phyloP scores from a whole-genome alignment of 1,140 invertebrate genomes.

The Drosophila simulans region DNA sequence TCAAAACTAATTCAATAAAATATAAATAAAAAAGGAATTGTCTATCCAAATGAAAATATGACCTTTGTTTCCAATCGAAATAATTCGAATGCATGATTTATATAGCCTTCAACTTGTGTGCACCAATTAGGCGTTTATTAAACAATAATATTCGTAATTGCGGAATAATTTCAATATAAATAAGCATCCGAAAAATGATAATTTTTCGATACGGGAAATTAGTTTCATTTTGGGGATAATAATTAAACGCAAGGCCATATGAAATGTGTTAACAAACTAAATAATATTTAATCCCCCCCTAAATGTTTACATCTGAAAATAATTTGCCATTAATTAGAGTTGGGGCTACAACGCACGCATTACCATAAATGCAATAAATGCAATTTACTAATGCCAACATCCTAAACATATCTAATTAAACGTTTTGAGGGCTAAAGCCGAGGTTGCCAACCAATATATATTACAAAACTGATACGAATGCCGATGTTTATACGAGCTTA shows the following conservation, averaged over 20 bases:
- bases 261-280: slow-evolving; percentile 48
- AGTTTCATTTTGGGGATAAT: slow-evolving; percentile 32
- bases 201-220: slow-evolving; percentile 16
- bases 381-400: slow-evolving; percentile 47
- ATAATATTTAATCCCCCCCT: slow-evolving; percentile 25
- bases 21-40: neutral
- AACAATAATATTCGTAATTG: slow-evolving; percentile 14
- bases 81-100: neutral
- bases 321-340: slow-evolving; percentile 41
- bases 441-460: neutral
- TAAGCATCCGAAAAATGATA: slow-evolving; percentile 12
- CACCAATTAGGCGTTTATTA: slow-evolving; percentile 4
- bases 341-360: slow-evolving; percentile 15
- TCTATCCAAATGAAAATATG: neutral
- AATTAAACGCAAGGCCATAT: slow-evolving; percentile 14
- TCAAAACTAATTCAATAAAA: neutral
- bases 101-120: neutral
- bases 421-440: slow-evolving; percentile 28
- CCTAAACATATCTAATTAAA: slow-evolving; percentile 50
- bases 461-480: slow-evolving; percentile 22
- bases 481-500: slow-evolving; percentile 2
- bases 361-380: slow-evolving; percentile 51
- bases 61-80: too few species aligned
- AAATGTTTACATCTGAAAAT: slow-evolving; percentile 21
- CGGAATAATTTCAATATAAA: slow-evolving; percentile 15